Percentiles rank a stretch among this genome's conserved stretches.
These are phyloP conservation scores for Ctenopoma multispine DNA, from an alignment of 2,797 vertebrate species.

Conservation along the genomic window DNA sequence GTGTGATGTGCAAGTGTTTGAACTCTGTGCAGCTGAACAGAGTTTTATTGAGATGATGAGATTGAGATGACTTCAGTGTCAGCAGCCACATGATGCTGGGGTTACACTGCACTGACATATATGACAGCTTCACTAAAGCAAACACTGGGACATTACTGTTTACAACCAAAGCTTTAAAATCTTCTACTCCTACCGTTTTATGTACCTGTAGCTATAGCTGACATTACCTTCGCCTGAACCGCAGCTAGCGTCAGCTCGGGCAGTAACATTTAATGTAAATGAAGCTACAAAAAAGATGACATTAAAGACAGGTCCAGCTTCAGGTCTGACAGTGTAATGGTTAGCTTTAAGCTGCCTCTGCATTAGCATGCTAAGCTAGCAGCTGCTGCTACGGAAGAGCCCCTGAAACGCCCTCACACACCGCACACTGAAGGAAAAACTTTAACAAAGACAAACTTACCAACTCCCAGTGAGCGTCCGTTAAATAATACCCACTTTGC, in stretches of 20 bases:
- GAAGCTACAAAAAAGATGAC: background rate
- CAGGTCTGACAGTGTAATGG: background rate
- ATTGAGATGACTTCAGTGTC: too few relatives aligned
- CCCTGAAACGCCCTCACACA: background rate
- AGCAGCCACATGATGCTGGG: background rate
- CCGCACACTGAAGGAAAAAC: background rate
- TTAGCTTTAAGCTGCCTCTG: constrained; percentile 26
- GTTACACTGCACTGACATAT: background rate
- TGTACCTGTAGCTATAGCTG: too few relatives aligned
- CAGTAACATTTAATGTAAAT: background rate
- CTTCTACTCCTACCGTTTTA: too few relatives aligned
- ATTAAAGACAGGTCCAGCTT: background rate
- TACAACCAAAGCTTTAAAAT: background rate
- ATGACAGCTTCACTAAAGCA: background rate
- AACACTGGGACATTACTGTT: background rate
- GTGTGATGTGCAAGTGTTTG: too few relatives aligned
- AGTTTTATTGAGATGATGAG: too few relatives aligned
- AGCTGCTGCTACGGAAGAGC: constrained; percentile 69
- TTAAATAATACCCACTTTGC: background rate
- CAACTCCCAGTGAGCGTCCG: constrained; percentile 4
- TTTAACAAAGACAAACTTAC: constrained; percentile 43
- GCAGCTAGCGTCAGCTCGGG: too few relatives aligned
- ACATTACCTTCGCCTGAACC: too few relatives aligned
- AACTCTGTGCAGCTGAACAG: background rate
- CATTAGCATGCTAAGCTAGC: constrained; percentile 68